These are phyloP conservation scores for Drosophila azteca DNA, from an alignment of 1,140 invertebrate species.

Conservation along the genomic window DNA sequence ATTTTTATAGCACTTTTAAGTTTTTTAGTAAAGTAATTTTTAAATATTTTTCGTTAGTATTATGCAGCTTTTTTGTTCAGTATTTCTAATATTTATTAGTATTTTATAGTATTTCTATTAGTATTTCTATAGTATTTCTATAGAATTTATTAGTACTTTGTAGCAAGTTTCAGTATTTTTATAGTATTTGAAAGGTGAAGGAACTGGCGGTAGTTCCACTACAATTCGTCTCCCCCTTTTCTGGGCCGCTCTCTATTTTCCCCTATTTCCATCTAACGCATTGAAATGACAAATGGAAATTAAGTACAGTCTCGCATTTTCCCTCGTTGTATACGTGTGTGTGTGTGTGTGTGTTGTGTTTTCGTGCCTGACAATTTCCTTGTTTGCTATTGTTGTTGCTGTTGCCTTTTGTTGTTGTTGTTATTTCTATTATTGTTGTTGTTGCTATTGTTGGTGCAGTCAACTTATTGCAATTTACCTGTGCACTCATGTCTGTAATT, in stretches of 20 bases:
- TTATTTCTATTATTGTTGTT: conserved; percentile 35
- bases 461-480: conserved; percentile 68
- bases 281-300: conserved; percentile 43
- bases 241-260: background rate
- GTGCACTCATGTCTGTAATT: conserved; percentile 76
- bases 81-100: background rate
- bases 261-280: conserved; percentile 26
- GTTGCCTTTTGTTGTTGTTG: conserved; percentile 44
- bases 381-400: conserved; percentile 66
- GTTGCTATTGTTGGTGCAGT: conserved; percentile 28
- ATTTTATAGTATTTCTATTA: no score
- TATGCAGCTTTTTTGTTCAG: background rate
- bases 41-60: conserved; percentile 35
- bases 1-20: no score
- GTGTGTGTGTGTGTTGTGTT: conserved; percentile 6
- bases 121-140: no score
- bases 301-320: conserved; percentile 65
- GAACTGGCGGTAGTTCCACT: no score
- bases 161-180: no score
- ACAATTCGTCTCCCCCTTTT: background rate
- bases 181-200: no score
- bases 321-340: background rate
- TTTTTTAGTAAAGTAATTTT: conserved; percentile 16
- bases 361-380: conserved; percentile 68
- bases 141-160: no score